A percentile compares a stretch with the other conserved stretches of the same genome.
These are phyloP conservation scores for Microcebus jonahi DNA, from an alignment of 2,113 vertebrate species.

Conservation along the genomic window DNA sequence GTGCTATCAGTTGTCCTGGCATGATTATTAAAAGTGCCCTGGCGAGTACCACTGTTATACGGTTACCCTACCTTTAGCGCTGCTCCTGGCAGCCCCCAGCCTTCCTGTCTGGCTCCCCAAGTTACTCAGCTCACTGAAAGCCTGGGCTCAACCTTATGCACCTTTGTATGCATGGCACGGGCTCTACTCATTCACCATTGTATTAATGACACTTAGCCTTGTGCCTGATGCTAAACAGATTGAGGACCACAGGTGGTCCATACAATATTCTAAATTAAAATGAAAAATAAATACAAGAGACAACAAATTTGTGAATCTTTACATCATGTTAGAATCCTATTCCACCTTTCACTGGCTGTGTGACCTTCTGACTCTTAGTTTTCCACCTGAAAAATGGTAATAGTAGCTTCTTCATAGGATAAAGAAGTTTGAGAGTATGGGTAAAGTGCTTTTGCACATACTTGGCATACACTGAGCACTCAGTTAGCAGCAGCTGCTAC, in stretches of 20 bases:
- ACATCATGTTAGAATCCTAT: neutral
- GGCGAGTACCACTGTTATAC: neutral
- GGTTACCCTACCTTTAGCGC: neutral
- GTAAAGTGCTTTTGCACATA: neutral
- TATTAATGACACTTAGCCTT: neutral
- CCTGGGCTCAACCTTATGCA: neutral
- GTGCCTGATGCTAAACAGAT: neutral
- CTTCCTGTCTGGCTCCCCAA: neutral
- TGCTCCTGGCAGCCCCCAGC: neutral
- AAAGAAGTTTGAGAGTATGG: neutral
- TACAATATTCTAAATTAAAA: neutral
- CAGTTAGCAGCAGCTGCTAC: neutral
- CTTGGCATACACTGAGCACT: neutral
- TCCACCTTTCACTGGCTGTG: neutral
- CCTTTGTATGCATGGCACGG: neutral
- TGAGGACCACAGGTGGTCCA: neutral
- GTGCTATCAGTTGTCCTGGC: neutral
- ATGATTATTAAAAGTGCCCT: neutral
- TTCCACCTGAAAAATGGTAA: neutral
- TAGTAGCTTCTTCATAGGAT: neutral
- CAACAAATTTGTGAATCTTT: neutral
- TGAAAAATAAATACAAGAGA: constrained; percentile 38
- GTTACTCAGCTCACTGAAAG: neutral
- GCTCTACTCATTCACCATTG: neutral
- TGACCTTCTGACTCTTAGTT: neutral